These are phyloP conservation scores for Fissipunctia ypsillon DNA, from an alignment of 2,888 invertebrate genomes.

Conservation along the genomic window DNA sequence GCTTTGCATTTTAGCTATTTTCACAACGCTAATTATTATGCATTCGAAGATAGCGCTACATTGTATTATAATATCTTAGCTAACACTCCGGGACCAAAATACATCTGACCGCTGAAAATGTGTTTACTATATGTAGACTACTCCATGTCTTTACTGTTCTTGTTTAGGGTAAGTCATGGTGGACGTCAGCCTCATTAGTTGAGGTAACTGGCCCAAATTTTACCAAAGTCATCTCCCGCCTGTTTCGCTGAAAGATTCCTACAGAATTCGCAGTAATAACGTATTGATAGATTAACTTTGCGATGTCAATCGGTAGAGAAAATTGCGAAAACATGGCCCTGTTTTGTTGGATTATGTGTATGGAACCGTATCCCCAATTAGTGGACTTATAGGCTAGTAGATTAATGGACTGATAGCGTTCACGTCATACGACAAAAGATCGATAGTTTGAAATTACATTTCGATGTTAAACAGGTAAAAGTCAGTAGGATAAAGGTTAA, in stretches of 20 bases:
- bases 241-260: conserved; percentile 79
- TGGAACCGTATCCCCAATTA: conserved; percentile 48
- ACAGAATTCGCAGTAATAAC: conserved; percentile 67
- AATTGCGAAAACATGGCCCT: conserved; percentile 51
- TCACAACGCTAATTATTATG: background rate
- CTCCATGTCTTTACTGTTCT: conserved; percentile 76
- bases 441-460: conserved; percentile 52
- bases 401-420: conserved; percentile 40
- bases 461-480: conserved; percentile 16
- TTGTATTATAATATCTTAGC: background rate
- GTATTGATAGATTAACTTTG: conserved; percentile 53
- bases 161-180: conserved; percentile 83
- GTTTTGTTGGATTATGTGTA: conserved; percentile 40
- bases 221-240: conserved; percentile 84
- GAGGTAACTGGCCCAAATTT: conserved; percentile 87
- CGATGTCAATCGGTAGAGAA: conserved; percentile 51
- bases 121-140: conserved; percentile 6
- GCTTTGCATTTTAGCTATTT: background rate
- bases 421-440: conserved; percentile 35
- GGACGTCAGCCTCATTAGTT: conserved; percentile 89
- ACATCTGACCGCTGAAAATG: background rate
- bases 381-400: conserved; percentile 33
- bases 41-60: background rate
- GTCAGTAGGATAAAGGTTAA: background rate
- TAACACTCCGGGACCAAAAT: background rate